Conservation (phyloP, 2,888 invertebrate genomes). For the Rotaria sp. region DNA sequence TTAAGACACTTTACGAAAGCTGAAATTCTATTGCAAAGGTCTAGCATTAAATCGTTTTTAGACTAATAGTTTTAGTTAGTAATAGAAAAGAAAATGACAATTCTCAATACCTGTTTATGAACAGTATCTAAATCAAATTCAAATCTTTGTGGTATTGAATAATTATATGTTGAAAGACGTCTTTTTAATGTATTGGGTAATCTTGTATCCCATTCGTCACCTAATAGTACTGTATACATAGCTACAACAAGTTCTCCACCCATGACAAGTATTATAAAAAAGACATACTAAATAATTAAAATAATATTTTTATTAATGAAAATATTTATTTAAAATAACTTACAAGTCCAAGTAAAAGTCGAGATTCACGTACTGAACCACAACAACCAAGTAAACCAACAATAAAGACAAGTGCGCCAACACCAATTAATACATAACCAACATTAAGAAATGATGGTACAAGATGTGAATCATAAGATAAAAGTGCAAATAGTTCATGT, state of each 20-base stretch:
- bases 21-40: too few relatives aligned
- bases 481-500: conserved; percentile 15
- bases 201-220: conserved; percentile 17
- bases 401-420: conserved; percentile 59
- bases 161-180: background rate
- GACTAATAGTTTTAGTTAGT: too few relatives aligned
- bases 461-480: background rate
- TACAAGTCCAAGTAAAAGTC: conserved; percentile 57
- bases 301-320: too few relatives aligned
- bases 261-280: conserved; percentile 49
- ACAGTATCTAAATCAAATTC: background rate
- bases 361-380: conserved; percentile 59
- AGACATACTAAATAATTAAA: conserved; percentile 49
- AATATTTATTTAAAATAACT: conserved; percentile 43
- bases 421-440: conserved; percentile 59
- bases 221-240: conserved; percentile 45
- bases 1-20: too few relatives aligned
- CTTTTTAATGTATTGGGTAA: background rate
- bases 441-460: conserved; percentile 58
- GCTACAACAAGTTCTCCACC: conserved; percentile 49
- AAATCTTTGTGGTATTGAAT: background rate
- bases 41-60: too few relatives aligned
- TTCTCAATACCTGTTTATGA: conserved; percentile 16
- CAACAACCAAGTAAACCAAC: conserved; percentile 62
- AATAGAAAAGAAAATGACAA: too few relatives aligned